These are phyloP conservation scores for Bubo blakistoni DNA, from an alignment of 2,113 vertebrate genomes.

Conservation along the genomic window DNA sequence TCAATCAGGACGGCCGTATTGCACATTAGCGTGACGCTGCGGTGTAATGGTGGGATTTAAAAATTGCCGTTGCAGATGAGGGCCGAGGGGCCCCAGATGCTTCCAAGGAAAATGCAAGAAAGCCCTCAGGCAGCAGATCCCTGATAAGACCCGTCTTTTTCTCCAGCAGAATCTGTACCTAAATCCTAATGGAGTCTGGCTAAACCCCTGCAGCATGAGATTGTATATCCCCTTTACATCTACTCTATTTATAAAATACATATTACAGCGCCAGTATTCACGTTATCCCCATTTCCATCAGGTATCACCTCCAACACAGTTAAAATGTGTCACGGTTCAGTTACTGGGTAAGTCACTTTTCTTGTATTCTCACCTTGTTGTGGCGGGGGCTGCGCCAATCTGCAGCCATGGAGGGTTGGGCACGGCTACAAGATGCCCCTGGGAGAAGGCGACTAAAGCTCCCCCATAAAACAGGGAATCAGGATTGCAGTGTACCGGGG, in stretches of 20 bases:
- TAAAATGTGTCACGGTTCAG: background rate
- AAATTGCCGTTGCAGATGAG: background rate
- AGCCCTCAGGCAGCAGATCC: background rate
- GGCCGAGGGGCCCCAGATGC: background rate
- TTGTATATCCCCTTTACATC: background rate
- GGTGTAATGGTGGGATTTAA: background rate
- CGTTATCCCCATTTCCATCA: fast-evolving
- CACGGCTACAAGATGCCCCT: fast-evolving
- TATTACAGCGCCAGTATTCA: background rate
- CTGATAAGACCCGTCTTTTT: background rate
- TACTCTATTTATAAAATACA: background rate
- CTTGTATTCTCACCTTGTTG: background rate
- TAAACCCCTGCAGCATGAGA: background rate
- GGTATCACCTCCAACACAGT: background rate
- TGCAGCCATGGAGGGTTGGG: background rate
- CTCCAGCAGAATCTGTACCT: background rate
- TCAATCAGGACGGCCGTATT: background rate
- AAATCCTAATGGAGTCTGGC: conserved; percentile 33
- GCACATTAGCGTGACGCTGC: background rate
- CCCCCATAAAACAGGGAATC: fast-evolving
- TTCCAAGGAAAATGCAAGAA: background rate
- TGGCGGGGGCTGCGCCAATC: fast-evolving
- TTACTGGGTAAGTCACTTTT: background rate
- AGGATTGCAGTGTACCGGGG: background rate
- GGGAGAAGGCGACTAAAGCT: background rate